Conservation (phyloP, 2,113 vertebrate genomes). For the Indicator maculatus region DNA sequence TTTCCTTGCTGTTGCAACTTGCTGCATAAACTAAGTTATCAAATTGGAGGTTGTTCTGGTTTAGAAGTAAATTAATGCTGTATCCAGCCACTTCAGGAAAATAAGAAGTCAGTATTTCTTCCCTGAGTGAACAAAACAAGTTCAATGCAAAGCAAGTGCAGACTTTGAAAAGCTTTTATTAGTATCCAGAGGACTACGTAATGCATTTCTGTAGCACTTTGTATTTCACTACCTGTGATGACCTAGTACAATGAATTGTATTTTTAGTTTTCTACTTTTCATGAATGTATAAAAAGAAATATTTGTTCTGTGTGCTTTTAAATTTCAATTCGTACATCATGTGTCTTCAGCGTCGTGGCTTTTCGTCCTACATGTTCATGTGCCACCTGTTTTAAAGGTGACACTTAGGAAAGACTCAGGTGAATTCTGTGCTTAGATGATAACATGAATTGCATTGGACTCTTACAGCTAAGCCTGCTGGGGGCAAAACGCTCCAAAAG, state of each 20-base stretch:
- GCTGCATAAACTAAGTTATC: not conserved
- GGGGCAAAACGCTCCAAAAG: slow-evolving; percentile 36
- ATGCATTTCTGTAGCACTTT: slow-evolving; percentile 35
- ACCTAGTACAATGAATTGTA: not conserved
- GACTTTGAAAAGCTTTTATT: not conserved
- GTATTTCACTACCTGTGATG: not conserved
- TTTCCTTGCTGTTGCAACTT: not conserved
- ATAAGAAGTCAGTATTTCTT: not conserved
- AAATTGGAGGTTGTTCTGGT: not conserved
- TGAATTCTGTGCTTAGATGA: not conserved
- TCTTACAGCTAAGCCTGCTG: slow-evolving; percentile 15
- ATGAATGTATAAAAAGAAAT: not conserved
- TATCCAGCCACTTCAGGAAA: not conserved
- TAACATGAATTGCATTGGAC: slow-evolving; percentile 19
- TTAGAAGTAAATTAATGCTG: not conserved
- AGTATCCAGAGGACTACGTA: not conserved
- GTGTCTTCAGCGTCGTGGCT: not conserved
- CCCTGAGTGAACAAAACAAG: not conserved
- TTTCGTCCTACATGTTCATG: not conserved
- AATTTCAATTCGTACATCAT: not conserved
- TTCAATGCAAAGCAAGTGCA: not conserved
- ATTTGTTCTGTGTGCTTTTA: not conserved
- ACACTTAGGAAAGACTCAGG: slow-evolving; percentile 13
- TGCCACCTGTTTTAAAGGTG: slow-evolving; percentile 44
- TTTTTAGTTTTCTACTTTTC: slow-evolving; percentile 34